Evolutionary conservation across 2,113 vertebrate genomes (phyloP), one percentile per base, ranked within the genome.

Genomic region (Otolemur garnettii): DNA sequence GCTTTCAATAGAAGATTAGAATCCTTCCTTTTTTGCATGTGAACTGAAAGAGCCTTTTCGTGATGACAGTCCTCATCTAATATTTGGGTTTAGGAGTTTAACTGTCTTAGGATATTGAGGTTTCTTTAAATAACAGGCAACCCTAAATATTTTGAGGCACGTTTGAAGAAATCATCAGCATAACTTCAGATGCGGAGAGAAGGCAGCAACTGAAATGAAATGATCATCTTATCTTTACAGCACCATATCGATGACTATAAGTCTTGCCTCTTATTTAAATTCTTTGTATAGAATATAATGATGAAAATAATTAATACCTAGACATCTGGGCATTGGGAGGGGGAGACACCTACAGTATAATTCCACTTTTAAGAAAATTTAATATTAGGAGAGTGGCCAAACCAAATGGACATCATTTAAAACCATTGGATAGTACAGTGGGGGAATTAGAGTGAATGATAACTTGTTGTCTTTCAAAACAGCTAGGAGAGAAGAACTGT

Each of bases 181-280:
- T 74, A 26, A 82, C 66, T 50, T 86, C 19, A 86, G 30, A 77
- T 82, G 42, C 72, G 35, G n/a, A 74, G 33, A 66, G 35, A 59
- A 90, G n/a, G 22, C 26, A 96, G 30, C 24, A 71, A 71, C 7
- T 87, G 69, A 83, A 83, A 82, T 55, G 21, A 74, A 75, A 91
- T 68, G 72, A 72, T 69, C 11, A 19, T 55, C 72, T 95, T 68
- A 64, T 78, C 4, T 75, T 94, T 53, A 53, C 12, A 59, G 18
- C 38, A 66, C 5, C 35, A 53, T 57, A 30, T 80, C 28, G 59
- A 77, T 90, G 57, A 80, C 18, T 30, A 45, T 66, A 18, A 50
- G 4, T 80, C 45, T 80, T 64, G 13, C 7, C 45, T 30, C n/a
- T 84, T 69, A 82, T 53, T 91, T 62, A 55, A 53, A 78, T 69